phyloP scores from a whole-genome alignment of 2,888 invertebrate genomes.

The Choreutis nemorana region DNA sequence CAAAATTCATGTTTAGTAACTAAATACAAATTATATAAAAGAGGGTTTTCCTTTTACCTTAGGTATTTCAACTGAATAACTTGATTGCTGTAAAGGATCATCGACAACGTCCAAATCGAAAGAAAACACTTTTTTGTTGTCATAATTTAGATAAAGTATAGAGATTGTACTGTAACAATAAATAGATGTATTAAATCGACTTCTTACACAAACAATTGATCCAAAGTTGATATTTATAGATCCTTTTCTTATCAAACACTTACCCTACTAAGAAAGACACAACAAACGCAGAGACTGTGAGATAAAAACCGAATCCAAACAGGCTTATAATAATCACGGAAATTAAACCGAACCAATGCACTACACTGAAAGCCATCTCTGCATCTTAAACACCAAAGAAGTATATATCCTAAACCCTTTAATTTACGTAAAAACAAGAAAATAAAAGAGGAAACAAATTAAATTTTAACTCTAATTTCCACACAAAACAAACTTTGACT shows the following conservation, averaged over 20 bases:
- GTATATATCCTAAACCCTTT: slow-evolving; percentile 4
- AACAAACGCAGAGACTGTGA: slow-evolving; percentile 40
- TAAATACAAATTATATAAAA: no score
- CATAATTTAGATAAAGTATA: slow-evolving; percentile 45
- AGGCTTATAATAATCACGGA: slow-evolving; percentile 45
- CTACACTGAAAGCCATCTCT: slow-evolving; percentile 32
- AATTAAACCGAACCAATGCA: slow-evolving; percentile 46
- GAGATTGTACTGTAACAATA: slow-evolving; percentile 34
- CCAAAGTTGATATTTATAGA: slow-evolving; percentile 3
- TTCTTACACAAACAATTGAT: no score
- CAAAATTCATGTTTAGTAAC: no score
- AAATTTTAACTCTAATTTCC: slow-evolving; percentile 6
- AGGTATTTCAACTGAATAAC: slow-evolving; percentile 44
- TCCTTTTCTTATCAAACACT: slow-evolving; percentile 19
- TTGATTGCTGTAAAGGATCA: slow-evolving; percentile 50
- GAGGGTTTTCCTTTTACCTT: slow-evolving; percentile 25
- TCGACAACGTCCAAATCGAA: slow-evolving; percentile 49
- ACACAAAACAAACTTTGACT: no score
- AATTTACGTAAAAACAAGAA: slow-evolving; percentile 5
- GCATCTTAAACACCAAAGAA: neutral
- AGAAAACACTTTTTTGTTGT: slow-evolving; percentile 41
- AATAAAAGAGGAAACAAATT: slow-evolving; percentile 7
- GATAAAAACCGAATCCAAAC: slow-evolving; percentile 45
- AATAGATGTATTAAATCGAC: neutral
- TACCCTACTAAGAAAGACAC: slow-evolving; percentile 51